Conservation (phyloP, 2,797 vertebrate species). For the Macrochelys suwanniensis region DNA sequence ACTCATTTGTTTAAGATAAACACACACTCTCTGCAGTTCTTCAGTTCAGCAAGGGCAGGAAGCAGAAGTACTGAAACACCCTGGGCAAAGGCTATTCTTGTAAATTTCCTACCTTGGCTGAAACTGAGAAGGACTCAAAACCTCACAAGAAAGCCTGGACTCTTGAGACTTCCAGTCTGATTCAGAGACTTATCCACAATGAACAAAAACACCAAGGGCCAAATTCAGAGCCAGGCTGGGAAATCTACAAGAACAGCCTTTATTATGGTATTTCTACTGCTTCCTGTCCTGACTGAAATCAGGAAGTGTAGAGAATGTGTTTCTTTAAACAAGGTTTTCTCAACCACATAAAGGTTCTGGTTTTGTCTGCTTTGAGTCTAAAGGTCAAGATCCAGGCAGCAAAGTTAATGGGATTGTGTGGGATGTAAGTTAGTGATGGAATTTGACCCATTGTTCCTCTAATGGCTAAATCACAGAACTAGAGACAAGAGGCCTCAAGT, state of each 20-base stretch:
- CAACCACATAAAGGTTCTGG: neutral
- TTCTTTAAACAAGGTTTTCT: neutral
- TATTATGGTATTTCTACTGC: accelerated
- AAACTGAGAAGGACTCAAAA: accelerated
- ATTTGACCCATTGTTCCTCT: neutral
- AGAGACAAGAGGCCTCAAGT: accelerated
- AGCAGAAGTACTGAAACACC: neutral
- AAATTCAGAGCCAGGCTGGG: neutral
- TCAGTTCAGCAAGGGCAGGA: constrained; percentile 46
- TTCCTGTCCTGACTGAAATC: neutral
- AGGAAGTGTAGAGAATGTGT: neutral
- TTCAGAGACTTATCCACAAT: neutral
- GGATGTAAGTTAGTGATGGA: neutral
- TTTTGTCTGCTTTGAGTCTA: neutral
- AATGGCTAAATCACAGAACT: constrained; percentile 46
- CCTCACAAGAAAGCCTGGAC: neutral
- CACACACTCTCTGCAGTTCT: neutral
- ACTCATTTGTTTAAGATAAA: constrained; percentile 28
- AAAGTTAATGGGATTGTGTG: constrained; percentile 46
- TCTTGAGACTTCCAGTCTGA: neutral
- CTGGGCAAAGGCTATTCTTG: constrained; percentile 57
- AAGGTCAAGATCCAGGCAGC: constrained; percentile 48
- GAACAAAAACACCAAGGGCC: constrained; percentile 24
- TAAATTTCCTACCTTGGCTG: constrained; percentile 32
- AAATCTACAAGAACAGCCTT: neutral